Base-by-base conservation (phyloP, 2,888 invertebrate genomes). In the Himalopsyche japonica region DNA sequence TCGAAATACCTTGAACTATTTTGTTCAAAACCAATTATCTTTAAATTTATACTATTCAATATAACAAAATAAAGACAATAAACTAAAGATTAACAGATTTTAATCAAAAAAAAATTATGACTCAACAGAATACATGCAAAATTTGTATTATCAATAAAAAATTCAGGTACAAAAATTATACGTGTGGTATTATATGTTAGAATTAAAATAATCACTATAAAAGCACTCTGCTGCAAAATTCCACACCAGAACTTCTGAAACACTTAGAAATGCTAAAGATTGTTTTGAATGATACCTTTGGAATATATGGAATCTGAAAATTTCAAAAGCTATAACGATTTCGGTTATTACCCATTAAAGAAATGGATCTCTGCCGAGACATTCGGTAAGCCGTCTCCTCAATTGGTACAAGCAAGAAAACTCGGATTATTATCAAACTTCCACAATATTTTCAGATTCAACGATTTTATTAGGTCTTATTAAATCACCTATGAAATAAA, bases 311-410 rank as follows among this genome's bases (percentile, higher is more conserved):
- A 79, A 80, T 70, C 80, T 43, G 64, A 84, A 83, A 86, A 83
- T 84, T 85, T 48, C 47, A 84, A 83, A 85, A 82, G 83, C 84
- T 79, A 84, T 84, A 86, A 86, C 85, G 84, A 85, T 86, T 85
- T 86, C 86, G 82, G 87, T 85, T 85, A 86, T 87, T 83, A 87
- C 80, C 87, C 87, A 87, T 87, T 86, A 87, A 86, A 83, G 79
- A 76, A 86, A 87, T 86, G 86, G 84, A 85, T 85, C 77, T 82
- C 77, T 70, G 30, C 70, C 70, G 70, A 70, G 70, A 27, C 70
- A 70, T 82, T 82, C 81, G 79, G 76, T 81, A 84, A 80, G 80
- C 64, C 49, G 57, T 77, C 83, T 79, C 20, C 48, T 48, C 47
- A 82, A 32, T 81, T 24, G 70, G 57, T 79, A 48, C 48, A 57